Base-by-base conservation (phyloP, 2,888 invertebrate genomes). In the Acleris sparsana region DNA sequence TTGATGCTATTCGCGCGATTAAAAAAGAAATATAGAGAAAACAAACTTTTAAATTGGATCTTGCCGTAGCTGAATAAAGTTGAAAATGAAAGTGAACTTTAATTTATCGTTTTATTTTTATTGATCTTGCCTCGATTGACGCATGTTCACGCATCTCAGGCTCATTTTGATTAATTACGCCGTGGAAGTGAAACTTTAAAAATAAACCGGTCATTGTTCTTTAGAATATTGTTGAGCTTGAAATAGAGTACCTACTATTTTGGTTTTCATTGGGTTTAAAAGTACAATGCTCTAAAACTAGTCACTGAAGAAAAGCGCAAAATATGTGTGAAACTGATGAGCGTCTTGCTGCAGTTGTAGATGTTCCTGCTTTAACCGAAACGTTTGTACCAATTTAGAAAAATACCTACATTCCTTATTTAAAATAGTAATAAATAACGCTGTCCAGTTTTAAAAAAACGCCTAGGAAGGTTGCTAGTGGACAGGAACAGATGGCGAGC, bases 401-500 rank as follows among this genome's bases (percentile, higher is more conserved):
- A 39, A 39, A 39, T 4, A 13, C 25, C 16, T 33, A 3, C 44
- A 4, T 48, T 44, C 29, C 16, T 29, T 25, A 49, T 56, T 56
- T 29, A 61, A 33, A 65, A 60, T 51, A 51, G 33, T n/a, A 18
- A 29, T 49, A 49, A 49, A 49, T 17, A 49, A 49, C 7, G 49
- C 49, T 18, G 18, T 49, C 49, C n/a, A 5, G n/a, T 57, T 51
- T n/a, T 20, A 60, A 55, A 60, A 65, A 65, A 55, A 58, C 53
- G 18, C 48, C 20, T n/a, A 43, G 46, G 58, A 63, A 63, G 63
- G 63, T 58, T 63, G 53, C 39, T 43, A 13, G n/a, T n/a, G 33
- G 39, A 39, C 58, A 33, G 73, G 72, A 79, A 81, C 89, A 89
- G 83, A 87, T 87, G 89, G 86, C 70, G 72, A 72, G 74, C 69